A percentile compares a stretch with the other conserved stretches of the same genome.
phyloP scores from a whole-genome alignment of 2,113 vertebrate genomes.

The Recurvirostra avosetta region DNA sequence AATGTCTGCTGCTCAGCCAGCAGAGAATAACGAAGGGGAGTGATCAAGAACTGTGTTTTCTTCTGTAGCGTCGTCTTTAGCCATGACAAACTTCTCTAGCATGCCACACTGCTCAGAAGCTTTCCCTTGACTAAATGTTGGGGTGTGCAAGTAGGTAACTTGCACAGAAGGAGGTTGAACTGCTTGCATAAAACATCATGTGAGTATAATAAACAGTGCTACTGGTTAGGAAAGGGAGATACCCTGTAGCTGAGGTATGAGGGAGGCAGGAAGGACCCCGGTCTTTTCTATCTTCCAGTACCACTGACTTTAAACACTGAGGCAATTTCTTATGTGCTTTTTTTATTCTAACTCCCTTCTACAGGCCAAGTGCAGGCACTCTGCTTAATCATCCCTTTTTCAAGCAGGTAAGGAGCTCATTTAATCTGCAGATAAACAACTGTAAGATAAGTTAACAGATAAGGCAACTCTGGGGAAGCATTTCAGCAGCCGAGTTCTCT shows the following conservation, averaged over 20 bases:
- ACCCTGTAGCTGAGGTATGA: not conserved
- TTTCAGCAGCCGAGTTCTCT: not conserved
- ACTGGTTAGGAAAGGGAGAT: not conserved
- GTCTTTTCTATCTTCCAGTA: not conserved
- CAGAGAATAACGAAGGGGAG: not conserved
- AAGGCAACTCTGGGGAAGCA: not conserved
- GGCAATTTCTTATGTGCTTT: not conserved
- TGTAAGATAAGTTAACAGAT: too few species aligned
- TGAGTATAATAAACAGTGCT: not conserved
- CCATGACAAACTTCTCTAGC: not conserved
- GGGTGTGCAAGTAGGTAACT: not conserved
- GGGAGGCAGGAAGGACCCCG: not conserved
- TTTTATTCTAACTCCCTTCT: not conserved
- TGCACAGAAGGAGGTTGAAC: not conserved
- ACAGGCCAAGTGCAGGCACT: slow-evolving; percentile 86
- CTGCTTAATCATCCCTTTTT: slow-evolving; percentile 93
- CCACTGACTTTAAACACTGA: not conserved
- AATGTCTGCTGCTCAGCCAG: not conserved
- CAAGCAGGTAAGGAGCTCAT: slow-evolving; percentile 85
- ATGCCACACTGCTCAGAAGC: not conserved
- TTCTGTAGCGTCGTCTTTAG: not conserved
- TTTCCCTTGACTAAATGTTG: not conserved
- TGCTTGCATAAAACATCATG: rapidly evolving
- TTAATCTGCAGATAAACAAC: not conserved
- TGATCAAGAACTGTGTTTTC: not conserved